phyloP scores from a whole-genome alignment of 2,113 vertebrate genomes.

The Hassar affinis region DNA sequence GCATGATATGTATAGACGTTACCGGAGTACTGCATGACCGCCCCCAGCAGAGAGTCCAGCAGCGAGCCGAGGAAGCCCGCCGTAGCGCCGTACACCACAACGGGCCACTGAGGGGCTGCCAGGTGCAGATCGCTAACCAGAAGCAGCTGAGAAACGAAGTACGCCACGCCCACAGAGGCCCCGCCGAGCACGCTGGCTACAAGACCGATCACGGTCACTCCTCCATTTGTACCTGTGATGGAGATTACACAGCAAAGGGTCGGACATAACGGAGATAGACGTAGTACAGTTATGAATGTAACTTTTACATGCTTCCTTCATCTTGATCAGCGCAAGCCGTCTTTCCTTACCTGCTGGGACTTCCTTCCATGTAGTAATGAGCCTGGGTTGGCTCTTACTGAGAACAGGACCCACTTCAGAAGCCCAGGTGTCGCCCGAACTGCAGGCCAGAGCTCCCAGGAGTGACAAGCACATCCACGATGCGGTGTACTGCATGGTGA shows the following conservation, averaged over 20 bases:
- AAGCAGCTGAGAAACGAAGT: conserved; percentile 82
- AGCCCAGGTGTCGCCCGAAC: conserved; percentile 92
- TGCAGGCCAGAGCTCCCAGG: conserved; percentile 86
- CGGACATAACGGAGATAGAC: background rate
- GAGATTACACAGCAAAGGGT: background rate
- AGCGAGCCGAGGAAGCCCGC: conserved; percentile 91
- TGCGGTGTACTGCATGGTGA: conserved; percentile 85
- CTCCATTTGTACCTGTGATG: conserved; percentile 88
- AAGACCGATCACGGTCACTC: conserved; percentile 82
- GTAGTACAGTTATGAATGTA: background rate
- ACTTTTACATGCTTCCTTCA: too few species aligned
- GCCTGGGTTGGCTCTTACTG: conserved; percentile 79
- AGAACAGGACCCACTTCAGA: conserved; percentile 88
- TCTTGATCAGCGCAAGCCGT: too few species aligned
- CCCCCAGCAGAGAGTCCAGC: conserved; percentile 91
- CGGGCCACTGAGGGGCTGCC: conserved; percentile 89
- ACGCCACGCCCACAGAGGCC: conserved; percentile 78
- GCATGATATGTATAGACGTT: background rate
- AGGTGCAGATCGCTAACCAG: conserved; percentile 81
- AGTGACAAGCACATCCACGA: conserved; percentile 97
- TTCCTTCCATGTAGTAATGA: conserved; percentile 92
- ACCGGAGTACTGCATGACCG: conserved; percentile 95
- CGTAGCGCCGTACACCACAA: conserved; percentile 80
- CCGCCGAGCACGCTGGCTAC: conserved; percentile 87
- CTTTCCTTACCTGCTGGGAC: conserved; percentile 85